A percentile compares a stretch with the other conserved stretches of the same genome.
Evolutionary conservation across 2,113 vertebrate species (phyloP).

Genomic region (Brachirus orientalis): DNA sequence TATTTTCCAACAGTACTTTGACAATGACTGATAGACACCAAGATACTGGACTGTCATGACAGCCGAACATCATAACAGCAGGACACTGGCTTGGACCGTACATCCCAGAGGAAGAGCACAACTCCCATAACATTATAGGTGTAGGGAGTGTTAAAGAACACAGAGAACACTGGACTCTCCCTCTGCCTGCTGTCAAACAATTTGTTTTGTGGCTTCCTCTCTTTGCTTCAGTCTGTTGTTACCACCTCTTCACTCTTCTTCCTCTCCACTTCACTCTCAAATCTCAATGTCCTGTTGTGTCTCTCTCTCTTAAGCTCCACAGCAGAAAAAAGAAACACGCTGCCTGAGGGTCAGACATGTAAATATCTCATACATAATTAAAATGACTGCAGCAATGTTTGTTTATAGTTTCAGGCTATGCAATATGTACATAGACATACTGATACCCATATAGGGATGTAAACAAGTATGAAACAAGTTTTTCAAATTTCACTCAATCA

Average conservation of each 20-base stretch:
- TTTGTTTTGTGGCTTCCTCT: constrained; percentile 20
- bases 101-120: constrained; percentile 13
- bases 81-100: constrained; percentile 4
- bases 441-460: constrained; percentile 12
- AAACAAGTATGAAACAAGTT: constrained; percentile 8
- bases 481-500: too few species aligned
- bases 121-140: constrained; percentile 25
- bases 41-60: constrained; percentile 14
- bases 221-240: constrained; percentile 27
- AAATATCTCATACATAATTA: constrained; percentile 70
- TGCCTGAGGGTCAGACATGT: constrained; percentile 42
- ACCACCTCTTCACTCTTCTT: constrained; percentile 3
- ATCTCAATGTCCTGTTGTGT: constrained; percentile 1
- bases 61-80: constrained; percentile 15
- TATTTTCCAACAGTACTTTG: neutral
- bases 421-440: constrained; percentile 42
- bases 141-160: neutral
- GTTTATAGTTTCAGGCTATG: constrained; percentile 33
- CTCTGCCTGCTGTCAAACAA: constrained; percentile 8
- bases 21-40: neutral
- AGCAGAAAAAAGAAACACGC: constrained; percentile 42
- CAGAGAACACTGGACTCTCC: neutral
- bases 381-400: constrained; percentile 42
- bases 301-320: constrained; percentile 24
- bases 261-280: constrained; percentile 18